Evolutionary conservation across 2,888 invertebrate genomes (phyloP).

Genomic region (Habrosyne pyritoides): DNA sequence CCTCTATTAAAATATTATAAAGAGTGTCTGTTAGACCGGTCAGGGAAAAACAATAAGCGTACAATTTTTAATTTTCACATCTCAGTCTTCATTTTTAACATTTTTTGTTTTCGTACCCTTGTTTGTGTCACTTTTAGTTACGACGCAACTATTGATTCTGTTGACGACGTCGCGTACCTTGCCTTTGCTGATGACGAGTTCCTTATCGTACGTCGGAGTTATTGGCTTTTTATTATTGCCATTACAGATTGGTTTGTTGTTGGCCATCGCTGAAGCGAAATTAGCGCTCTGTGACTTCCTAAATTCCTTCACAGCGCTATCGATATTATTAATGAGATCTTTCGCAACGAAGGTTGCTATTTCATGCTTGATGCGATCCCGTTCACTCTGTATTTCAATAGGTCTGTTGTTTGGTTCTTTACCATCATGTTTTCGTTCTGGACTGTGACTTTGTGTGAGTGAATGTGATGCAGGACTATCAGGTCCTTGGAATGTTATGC

Average conservation of each 20-base stretch:
- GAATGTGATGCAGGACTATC: constrained; percentile 77
- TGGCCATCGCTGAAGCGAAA: constrained; percentile 40
- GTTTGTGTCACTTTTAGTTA: constrained; percentile 36
- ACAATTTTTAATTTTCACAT: constrained; percentile 15
- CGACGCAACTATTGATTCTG: constrained; percentile 65
- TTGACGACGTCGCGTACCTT: constrained; percentile 79
- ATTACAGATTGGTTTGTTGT: constrained; percentile 49
- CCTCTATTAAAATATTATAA: constrained; percentile 11
- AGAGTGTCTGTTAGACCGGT: constrained; percentile 23
- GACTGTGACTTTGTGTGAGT: constrained; percentile 67
- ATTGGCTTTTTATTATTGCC: constrained; percentile 64
- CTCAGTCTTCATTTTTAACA: constrained; percentile 59
- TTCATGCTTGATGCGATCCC: constrained; percentile 75
- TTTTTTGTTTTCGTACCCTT: constrained; percentile 47
- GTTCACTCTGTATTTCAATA: constrained; percentile 62
- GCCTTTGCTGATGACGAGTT: constrained; percentile 74
- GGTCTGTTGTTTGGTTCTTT: constrained; percentile 54
- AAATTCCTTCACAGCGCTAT: constrained; percentile 70
- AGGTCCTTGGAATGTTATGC: constrained; percentile 78
- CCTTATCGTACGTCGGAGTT: constrained; percentile 74
- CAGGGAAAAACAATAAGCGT: constrained; percentile 26
- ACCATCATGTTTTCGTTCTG: constrained; percentile 55
- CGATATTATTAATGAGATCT: constrained; percentile 75
- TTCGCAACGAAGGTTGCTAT: constrained; percentile 77
- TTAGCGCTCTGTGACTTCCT: constrained; percentile 71